A percentile compares a stretch with the other conserved stretches of the same genome.
Conservation (phyloP, 2,797 vertebrate species). For the Capromys pilorides region DNA sequence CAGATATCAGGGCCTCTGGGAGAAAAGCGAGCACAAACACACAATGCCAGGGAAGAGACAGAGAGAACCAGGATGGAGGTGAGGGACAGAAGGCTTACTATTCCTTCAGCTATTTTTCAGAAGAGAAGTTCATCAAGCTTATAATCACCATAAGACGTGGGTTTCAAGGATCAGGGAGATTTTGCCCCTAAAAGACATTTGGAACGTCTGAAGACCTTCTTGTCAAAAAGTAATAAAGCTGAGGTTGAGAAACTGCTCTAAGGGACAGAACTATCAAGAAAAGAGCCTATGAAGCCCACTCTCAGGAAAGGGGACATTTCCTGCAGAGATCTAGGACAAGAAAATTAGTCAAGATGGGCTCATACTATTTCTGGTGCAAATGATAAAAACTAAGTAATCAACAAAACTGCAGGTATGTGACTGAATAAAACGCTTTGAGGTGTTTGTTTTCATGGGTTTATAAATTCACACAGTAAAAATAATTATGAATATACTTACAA, state of each 20-base stretch:
- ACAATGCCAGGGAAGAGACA: not conserved
- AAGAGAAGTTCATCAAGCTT: not conserved
- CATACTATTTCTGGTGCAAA: not conserved
- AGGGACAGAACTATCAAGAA: not conserved
- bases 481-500: constrained; percentile 76
- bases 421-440: not conserved
- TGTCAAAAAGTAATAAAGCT: not conserved
- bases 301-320: not conserved
- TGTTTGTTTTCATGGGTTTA: not conserved
- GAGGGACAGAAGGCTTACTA: not conserved
- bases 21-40: not conserved
- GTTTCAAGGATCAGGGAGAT: not conserved
- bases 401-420: not conserved
- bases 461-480: constrained; percentile 33
- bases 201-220: not conserved
- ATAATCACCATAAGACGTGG: constrained; percentile 8
- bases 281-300: not conserved
- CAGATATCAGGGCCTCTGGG: not conserved
- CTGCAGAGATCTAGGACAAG: not conserved
- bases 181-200: not conserved
- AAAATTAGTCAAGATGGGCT: not conserved
- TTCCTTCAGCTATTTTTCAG: constrained; percentile 39
- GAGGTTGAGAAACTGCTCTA: not conserved
- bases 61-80: not conserved
- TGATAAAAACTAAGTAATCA: not conserved